phyloP scores from a whole-genome alignment of 2,888 invertebrate genomes.

The Coenonympha arcania region DNA sequence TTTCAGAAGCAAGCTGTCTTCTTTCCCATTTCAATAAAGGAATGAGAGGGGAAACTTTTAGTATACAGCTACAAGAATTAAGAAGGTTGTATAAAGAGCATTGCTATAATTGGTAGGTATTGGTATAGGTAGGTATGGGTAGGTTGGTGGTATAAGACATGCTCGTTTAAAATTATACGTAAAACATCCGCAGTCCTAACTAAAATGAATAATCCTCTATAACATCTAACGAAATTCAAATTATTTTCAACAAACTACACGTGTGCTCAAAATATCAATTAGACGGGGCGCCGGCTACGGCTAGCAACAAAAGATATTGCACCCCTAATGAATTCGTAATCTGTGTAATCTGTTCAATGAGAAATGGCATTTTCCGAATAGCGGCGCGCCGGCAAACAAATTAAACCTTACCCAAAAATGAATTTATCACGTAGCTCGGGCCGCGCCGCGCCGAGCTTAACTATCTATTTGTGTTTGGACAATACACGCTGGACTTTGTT shows the following conservation, averaged over 20 bases:
- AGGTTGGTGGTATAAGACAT: too few relatives aligned
- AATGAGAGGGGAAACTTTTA: too few relatives aligned
- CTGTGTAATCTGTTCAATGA: slow-evolving; percentile 73
- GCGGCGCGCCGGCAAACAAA: slow-evolving; percentile 61
- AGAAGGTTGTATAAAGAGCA: too few relatives aligned
- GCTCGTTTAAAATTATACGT: too few relatives aligned
- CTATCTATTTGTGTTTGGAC: slow-evolving; percentile 47
- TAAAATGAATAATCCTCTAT: background rate
- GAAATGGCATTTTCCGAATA: slow-evolving; percentile 67
- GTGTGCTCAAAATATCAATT: slow-evolving; percentile 67
- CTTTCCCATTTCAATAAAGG: too few relatives aligned
- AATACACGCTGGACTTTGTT: slow-evolving; percentile 26
- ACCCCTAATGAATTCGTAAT: slow-evolving; percentile 73
- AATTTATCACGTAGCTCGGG: slow-evolving; percentile 63
- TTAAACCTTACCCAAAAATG: slow-evolving; percentile 71
- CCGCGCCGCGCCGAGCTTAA: slow-evolving; percentile 38
- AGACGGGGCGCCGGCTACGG: slow-evolving; percentile 42
- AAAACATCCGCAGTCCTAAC: too few relatives aligned
- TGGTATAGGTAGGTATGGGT: too few relatives aligned
- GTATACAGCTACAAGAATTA: too few relatives aligned
- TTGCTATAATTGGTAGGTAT: too few relatives aligned
- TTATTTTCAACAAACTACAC: slow-evolving; percentile 34
- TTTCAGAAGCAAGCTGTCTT: too few relatives aligned
- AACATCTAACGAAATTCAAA: slow-evolving; percentile 6
- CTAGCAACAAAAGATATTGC: slow-evolving; percentile 59